Conservation (phyloP, 92 coral and sea anemone species). For the Actinostola sp. region DNA sequence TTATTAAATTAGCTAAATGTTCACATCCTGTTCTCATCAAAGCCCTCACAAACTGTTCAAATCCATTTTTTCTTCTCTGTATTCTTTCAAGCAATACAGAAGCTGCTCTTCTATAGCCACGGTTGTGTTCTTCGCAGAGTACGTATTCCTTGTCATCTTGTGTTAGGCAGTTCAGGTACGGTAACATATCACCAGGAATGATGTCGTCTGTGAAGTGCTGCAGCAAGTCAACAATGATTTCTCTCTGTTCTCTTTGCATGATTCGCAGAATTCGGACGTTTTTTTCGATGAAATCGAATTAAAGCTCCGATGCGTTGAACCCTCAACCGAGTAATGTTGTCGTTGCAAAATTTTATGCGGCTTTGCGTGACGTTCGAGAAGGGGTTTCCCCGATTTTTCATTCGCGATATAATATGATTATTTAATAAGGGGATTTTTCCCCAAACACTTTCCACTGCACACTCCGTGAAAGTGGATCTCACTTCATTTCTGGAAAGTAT, state of each 20-base stretch:
- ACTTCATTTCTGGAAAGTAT: background rate
- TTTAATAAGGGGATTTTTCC: slow-evolving; percentile 7
- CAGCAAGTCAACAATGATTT: slow-evolving; percentile 1
- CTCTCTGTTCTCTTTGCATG: slow-evolving; percentile 16
- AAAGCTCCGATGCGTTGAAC: background rate
- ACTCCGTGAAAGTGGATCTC: no score
- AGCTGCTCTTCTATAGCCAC: slow-evolving; percentile 38
- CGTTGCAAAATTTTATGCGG: background rate
- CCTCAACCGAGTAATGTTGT: background rate
- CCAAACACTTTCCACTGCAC: background rate
- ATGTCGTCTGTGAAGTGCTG: slow-evolving; percentile 13
- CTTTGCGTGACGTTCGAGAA: no score
- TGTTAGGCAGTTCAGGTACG: slow-evolving; percentile 33
- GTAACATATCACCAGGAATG: slow-evolving; percentile 37
- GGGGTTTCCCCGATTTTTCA: slow-evolving; percentile 6
- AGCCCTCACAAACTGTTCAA: slow-evolving; percentile 26
- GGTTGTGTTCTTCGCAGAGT: slow-evolving; percentile 8
- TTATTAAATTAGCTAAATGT: slow-evolving; percentile 15
- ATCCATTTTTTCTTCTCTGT: slow-evolving; percentile 17
- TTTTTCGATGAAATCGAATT: background rate
- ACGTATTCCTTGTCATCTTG: slow-evolving; percentile 24
- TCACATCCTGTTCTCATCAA: slow-evolving; percentile 17
- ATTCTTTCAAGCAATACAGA: slow-evolving; percentile 14
- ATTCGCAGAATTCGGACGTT: background rate
- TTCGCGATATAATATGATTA: background rate